These are phyloP conservation scores for Blastobasis lacticolella DNA, from an alignment of 2,888 invertebrate genomes.

Conservation along the genomic window DNA sequence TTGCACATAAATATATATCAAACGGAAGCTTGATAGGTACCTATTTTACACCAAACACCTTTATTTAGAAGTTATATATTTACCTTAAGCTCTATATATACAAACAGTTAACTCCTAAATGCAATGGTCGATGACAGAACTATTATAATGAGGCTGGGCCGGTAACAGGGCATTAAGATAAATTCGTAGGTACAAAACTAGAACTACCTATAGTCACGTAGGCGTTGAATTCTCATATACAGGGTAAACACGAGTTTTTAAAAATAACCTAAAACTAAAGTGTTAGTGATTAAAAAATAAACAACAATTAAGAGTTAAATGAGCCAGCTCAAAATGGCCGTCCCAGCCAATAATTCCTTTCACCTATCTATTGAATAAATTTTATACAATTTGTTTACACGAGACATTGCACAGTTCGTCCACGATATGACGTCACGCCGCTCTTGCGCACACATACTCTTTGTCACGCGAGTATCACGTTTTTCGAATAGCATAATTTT, in stretches of 20 bases:
- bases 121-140: slow-evolving; percentile 63
- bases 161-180: too few relatives aligned
- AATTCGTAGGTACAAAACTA: too few relatives aligned
- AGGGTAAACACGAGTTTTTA: too few relatives aligned
- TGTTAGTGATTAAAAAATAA: too few relatives aligned
- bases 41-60: slow-evolving; percentile 70
- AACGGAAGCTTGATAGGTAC: slow-evolving; percentile 67
- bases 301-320: too few relatives aligned
- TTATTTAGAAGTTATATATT: slow-evolving; percentile 45
- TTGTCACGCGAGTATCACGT: background rate
- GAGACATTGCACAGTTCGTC: slow-evolving; percentile 67
- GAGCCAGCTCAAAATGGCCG: too few relatives aligned
- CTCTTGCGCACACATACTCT: slow-evolving; percentile 30
- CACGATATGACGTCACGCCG: slow-evolving; percentile 53
- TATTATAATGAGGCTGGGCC: too few relatives aligned
- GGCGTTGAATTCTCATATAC: too few relatives aligned
- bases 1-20: slow-evolving; percentile 68
- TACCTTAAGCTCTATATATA: slow-evolving; percentile 61
- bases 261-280: too few relatives aligned
- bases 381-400: slow-evolving; percentile 64
- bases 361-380: slow-evolving; percentile 54
- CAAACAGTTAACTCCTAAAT: slow-evolving; percentile 56
- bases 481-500: background rate
- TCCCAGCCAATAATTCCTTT: slow-evolving; percentile 45
- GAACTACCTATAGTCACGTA: too few relatives aligned